phyloP scores from a whole-genome alignment of 2,113 vertebrate species.

The Phylloscopus trochilus region DNA sequence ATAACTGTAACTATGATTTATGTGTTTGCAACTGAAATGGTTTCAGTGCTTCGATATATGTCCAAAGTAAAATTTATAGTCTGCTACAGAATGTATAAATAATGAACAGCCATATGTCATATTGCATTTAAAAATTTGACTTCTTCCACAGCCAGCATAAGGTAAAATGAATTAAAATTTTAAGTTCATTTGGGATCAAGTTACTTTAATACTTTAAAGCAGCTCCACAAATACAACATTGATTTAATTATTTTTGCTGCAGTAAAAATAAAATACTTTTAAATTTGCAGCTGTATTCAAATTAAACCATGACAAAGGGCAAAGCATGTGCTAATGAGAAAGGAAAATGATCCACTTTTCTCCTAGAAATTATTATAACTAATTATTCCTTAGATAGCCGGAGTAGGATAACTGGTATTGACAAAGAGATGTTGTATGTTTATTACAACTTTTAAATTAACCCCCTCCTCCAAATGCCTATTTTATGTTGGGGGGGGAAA shows the following conservation, averaged over 20 bases:
- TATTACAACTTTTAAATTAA: not conserved
- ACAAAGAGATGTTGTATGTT: not conserved
- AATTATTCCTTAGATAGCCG: not conserved
- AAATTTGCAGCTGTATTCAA: conserved; percentile 7
- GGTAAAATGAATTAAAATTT: conserved; percentile 78
- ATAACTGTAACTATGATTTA: conserved; percentile 82
- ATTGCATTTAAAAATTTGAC: conserved; percentile 78
- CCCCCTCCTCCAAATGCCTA: not conserved
- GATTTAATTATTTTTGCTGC: conserved; percentile 63
- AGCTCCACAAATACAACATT: conserved; percentile 43
- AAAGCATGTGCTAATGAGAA: not conserved
- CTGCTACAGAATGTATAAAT: conserved; percentile 84
- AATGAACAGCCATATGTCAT: conserved; percentile 84
- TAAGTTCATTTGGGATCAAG: conserved; percentile 74
- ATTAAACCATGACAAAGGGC: not conserved
- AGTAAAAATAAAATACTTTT: conserved; percentile 50
- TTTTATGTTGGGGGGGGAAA: not conserved
- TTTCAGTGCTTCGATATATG: conserved; percentile 76
- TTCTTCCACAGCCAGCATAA: conserved; percentile 66
- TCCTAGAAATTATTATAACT: not conserved
- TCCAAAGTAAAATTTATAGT: conserved; percentile 83
- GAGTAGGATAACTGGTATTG: not conserved
- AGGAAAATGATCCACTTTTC: not conserved
- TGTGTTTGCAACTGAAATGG: conserved; percentile 79
- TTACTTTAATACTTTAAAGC: conserved; percentile 67